phyloP scores from a whole-genome alignment of 2,113 vertebrate genomes.

The Bettongia penicillata region DNA sequence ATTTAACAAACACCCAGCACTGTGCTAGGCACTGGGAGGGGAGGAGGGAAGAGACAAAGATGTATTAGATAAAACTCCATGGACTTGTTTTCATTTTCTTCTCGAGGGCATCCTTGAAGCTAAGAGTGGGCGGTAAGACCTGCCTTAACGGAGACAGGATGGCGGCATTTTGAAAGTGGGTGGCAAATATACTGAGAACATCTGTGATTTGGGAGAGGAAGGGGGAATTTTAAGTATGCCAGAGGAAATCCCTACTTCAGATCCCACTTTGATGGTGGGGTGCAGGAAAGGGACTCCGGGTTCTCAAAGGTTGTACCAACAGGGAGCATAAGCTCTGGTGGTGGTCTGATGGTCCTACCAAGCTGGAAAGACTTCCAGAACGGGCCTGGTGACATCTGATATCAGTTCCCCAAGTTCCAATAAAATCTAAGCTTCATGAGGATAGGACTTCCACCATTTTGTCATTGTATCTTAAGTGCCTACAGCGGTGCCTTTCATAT shows the following conservation, averaged over 20 bases:
- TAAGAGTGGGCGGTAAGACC: background rate
- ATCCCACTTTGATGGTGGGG: background rate
- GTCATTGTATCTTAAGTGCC: background rate
- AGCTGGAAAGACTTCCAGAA: background rate
- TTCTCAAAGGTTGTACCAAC: background rate
- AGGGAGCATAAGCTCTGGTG: background rate
- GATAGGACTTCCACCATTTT: background rate
- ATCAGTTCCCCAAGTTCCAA: background rate
- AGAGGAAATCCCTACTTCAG: background rate
- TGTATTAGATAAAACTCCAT: background rate
- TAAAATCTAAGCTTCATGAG: background rate
- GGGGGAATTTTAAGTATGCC: background rate
- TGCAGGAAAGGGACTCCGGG: background rate
- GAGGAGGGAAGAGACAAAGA: background rate
- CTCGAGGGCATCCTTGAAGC: background rate
- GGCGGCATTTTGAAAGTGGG: background rate
- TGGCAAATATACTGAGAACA: background rate
- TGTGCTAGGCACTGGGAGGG: background rate
- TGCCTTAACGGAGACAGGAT: background rate
- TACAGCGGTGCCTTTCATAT: background rate
- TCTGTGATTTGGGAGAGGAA: background rate
- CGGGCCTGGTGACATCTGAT: background rate
- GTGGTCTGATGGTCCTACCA: background rate
- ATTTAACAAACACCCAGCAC: background rate
- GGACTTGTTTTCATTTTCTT: background rate